Conservation (phyloP, 2,113 vertebrate genomes). For the Acanthisitta chloris region DNA sequence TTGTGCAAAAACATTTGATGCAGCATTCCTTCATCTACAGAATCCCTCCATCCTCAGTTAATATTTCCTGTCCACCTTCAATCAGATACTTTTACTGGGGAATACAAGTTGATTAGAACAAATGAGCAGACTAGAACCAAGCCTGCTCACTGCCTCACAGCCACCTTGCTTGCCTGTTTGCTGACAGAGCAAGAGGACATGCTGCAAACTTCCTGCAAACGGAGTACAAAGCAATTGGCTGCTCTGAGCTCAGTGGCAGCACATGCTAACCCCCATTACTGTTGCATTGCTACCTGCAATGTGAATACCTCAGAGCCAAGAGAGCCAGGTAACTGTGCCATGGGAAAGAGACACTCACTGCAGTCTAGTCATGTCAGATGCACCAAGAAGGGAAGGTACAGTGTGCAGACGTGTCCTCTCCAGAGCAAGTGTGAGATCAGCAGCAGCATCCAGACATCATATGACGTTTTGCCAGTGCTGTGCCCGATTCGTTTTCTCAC, state of each 20-base stretch:
- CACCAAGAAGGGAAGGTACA: neutral
- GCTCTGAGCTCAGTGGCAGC: neutral
- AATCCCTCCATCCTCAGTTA: neutral
- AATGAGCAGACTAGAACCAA: neutral
- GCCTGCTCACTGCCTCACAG: neutral
- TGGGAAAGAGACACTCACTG: accelerated
- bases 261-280: accelerated
- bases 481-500: accelerated
- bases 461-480: accelerated
- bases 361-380: accelerated
- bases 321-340: neutral
- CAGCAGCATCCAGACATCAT: accelerated
- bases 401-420: accelerated
- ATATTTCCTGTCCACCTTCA: neutral
- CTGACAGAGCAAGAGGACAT: accelerated
- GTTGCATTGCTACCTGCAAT: neutral
- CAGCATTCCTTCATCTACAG: neutral
- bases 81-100: neutral
- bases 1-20: neutral
- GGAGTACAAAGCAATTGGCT: accelerated
- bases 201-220: neutral
- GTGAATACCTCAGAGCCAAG: neutral
- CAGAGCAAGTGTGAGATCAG: accelerated
- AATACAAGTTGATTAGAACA: neutral
- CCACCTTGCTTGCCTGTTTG: neutral